phyloP scores from a whole-genome alignment of 2,888 invertebrate species.

The Dicyrtomina minuta region DNA sequence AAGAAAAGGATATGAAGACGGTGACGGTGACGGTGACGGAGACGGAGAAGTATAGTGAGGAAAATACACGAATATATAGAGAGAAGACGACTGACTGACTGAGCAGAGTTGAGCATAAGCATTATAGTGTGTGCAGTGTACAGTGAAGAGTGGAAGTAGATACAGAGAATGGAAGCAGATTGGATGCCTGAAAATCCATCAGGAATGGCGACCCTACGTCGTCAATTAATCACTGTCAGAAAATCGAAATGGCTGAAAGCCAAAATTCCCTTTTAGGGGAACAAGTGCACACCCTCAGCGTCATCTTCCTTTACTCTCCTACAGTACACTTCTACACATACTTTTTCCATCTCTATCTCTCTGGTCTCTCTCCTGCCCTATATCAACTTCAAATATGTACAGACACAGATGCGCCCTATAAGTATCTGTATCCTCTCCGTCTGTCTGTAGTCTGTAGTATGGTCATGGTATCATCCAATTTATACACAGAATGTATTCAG shows the following conservation, averaged over 20 bases:
- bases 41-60: slow-evolving; percentile 9
- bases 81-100: too few relatives aligned
- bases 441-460: too few relatives aligned
- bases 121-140: too few relatives aligned
- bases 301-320: slow-evolving; percentile 26
- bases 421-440: too few relatives aligned
- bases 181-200: slow-evolving; percentile 53
- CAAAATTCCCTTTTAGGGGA: slow-evolving; percentile 54
- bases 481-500: too few relatives aligned
- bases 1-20: too few relatives aligned
- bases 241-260: slow-evolving; percentile 54
- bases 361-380: background rate
- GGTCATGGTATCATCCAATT: too few relatives aligned
- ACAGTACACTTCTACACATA: background rate
- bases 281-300: slow-evolving; percentile 36
- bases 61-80: too few relatives aligned
- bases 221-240: slow-evolving; percentile 54
- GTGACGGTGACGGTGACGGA: background rate
- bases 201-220: slow-evolving; percentile 54
- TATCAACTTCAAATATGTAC: background rate
- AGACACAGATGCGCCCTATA: too few relatives aligned
- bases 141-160: background rate
- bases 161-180: slow-evolving; percentile 45
- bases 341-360: background rate
- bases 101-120: slow-evolving; percentile 14